Evolutionary conservation across 2,113 vertebrate species (phyloP).

Genomic region (Steatornis caripensis): DNA sequence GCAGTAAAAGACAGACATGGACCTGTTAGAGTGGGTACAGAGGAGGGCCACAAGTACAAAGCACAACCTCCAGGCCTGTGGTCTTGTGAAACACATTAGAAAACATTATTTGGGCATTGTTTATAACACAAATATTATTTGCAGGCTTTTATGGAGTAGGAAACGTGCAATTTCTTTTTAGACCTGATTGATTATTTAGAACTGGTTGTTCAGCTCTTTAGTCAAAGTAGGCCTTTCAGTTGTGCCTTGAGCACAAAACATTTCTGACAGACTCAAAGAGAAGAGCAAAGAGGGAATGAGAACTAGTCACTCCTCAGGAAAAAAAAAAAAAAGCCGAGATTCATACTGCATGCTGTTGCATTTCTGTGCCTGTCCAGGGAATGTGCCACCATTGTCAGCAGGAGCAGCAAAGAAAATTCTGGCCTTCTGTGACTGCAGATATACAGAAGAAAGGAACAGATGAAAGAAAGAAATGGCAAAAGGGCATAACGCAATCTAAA

Average conservation of each 20-base stretch:
- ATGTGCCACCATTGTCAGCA: not conserved
- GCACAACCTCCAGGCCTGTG: not conserved
- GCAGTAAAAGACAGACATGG: not conserved
- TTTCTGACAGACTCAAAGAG: not conserved
- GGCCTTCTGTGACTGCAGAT: not conserved
- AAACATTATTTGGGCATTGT: not conserved
- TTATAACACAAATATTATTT: not conserved
- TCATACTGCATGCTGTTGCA: not conserved
- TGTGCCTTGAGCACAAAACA: not conserved
- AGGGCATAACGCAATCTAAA: not conserved
- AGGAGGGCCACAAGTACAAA: not conserved
- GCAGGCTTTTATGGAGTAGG: not conserved
- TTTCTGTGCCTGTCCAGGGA: not conserved
- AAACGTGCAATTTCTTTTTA: not conserved
- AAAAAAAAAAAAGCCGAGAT: not conserved
- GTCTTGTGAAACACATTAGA: not conserved
- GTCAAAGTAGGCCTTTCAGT: not conserved
- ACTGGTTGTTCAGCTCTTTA: not conserved
- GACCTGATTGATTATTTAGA: too few species aligned
- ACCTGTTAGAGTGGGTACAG: not conserved
- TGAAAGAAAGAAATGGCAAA: not conserved
- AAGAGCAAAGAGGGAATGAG: not conserved
- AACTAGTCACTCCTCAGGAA: not conserved
- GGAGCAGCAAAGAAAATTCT: not conserved
- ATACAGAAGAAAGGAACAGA: not conserved